Percentiles rank a stretch among this genome's conserved stretches.
These are phyloP conservation scores for Caenorhabditis uteleia DNA, from an alignment of 2,888 invertebrate species.

Conservation along the genomic window DNA sequence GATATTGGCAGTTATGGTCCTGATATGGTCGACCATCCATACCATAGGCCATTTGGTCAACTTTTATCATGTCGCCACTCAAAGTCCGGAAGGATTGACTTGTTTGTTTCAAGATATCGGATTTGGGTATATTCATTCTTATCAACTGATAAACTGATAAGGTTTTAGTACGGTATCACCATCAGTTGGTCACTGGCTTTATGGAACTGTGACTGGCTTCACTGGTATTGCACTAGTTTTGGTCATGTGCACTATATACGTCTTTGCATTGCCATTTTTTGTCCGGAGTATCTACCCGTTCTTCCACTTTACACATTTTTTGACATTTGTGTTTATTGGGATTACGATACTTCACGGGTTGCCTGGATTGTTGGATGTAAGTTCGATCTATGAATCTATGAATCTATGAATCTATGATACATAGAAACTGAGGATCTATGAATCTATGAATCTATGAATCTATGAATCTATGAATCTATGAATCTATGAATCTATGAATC, in stretches of 20 bases:
- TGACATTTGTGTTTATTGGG: constrained; percentile 85
- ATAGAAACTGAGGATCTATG: background rate
- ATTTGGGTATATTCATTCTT: constrained; percentile 73
- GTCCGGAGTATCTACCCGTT: constrained; percentile 80
- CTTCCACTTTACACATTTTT: constrained; percentile 85
- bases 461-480: too few species aligned
- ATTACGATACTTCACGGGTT: constrained; percentile 87
- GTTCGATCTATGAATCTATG: too few species aligned
- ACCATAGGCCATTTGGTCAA: constrained; percentile 93
- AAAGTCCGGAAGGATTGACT: constrained; percentile 87
- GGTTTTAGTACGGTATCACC: constrained; percentile 88
- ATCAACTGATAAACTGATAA: constrained; percentile 26
- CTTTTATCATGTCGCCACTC: constrained; percentile 95
- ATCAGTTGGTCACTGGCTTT: constrained; percentile 92
- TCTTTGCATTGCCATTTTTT: constrained; percentile 92
- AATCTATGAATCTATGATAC: background rate
- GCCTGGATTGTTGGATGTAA: constrained; percentile 85
- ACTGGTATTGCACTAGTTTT: constrained; percentile 73
- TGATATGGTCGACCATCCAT: constrained; percentile 89
- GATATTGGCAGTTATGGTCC: constrained; percentile 90
- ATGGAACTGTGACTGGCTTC: constrained; percentile 81
- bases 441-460: too few species aligned
- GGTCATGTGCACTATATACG: constrained; percentile 91
- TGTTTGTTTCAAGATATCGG: constrained; percentile 92
- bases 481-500: too few species aligned